These are phyloP conservation scores for Ladona fulva DNA, from an alignment of 1,140 invertebrate genomes.

Conservation along the genomic window DNA sequence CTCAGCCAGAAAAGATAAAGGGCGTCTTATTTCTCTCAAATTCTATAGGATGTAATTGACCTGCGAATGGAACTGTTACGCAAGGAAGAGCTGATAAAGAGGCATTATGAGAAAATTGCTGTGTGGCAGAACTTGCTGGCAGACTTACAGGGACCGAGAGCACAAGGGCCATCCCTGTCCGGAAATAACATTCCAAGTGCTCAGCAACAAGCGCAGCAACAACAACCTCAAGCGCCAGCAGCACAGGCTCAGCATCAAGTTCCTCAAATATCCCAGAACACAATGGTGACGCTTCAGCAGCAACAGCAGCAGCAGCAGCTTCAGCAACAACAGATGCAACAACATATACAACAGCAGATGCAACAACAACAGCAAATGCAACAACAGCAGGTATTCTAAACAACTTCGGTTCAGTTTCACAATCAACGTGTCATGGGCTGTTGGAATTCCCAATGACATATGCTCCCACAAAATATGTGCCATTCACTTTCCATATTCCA, in stretches of 20 bases:
- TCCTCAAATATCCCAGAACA: slow-evolving; percentile 20
- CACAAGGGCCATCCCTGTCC: slow-evolving; percentile 39
- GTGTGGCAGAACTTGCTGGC: slow-evolving; percentile 81
- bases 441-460: too few relatives aligned
- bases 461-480: too few relatives aligned
- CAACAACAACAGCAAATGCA: slow-evolving; percentile 30
- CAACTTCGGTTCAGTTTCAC: too few relatives aligned
- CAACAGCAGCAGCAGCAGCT: slow-evolving; percentile 41
- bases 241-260: slow-evolving; percentile 21
- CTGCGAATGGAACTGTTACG: slow-evolving; percentile 68
- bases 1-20: too few relatives aligned
- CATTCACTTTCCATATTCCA: too few relatives aligned
- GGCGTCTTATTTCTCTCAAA: too few relatives aligned
- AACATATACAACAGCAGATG: slow-evolving; percentile 41
- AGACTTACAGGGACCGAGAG: slow-evolving; percentile 50
- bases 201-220: background rate
- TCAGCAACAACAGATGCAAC: slow-evolving; percentile 41
- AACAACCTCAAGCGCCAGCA: slow-evolving; percentile 25
- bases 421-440: too few relatives aligned
- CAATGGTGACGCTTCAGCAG: slow-evolving; percentile 28
- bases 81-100: slow-evolving; percentile 79
- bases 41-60: slow-evolving; percentile 64
- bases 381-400: slow-evolving; percentile 7
- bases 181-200: slow-evolving; percentile 26
- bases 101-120: slow-evolving; percentile 82